These are phyloP conservation scores for Megalops atlanticus DNA, from an alignment of 2,113 vertebrate species.

Conservation along the genomic window DNA sequence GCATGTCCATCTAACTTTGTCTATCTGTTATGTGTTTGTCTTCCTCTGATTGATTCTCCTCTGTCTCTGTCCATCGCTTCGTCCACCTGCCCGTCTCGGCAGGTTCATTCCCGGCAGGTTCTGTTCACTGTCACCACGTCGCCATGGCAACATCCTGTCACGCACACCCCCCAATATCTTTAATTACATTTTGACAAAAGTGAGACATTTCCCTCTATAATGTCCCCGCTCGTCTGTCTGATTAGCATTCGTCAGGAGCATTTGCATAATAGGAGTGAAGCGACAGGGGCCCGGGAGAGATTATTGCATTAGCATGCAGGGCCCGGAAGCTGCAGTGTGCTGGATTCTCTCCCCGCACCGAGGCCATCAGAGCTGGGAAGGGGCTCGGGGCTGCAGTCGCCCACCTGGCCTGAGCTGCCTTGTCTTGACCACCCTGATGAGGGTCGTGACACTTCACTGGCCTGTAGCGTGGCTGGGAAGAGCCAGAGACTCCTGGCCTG, in stretches of 20 bases:
- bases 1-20: constrained; percentile 6
- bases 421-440: not conserved
- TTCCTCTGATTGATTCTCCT: not conserved
- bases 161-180: constrained; percentile 52
- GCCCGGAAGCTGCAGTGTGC: constrained; percentile 16
- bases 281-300: constrained; percentile 62
- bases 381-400: not conserved
- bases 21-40: not conserved
- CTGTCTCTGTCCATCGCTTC: not conserved
- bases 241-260: constrained; percentile 69
- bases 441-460: too few relatives aligned
- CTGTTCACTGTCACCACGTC: constrained; percentile 18
- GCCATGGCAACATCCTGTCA: constrained; percentile 45
- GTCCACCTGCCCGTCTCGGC: constrained; percentile 18
- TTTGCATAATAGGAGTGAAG: constrained; percentile 77
- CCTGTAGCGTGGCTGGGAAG: not conserved
- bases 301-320: constrained; percentile 61
- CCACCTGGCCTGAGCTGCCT: not conserved
- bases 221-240: constrained; percentile 59
- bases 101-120: not conserved
- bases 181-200: constrained; percentile 72
- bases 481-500: too few relatives aligned
- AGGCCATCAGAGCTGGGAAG: not conserved
- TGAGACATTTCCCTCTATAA: constrained; percentile 60
- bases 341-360: not conserved